phyloP scores from a whole-genome alignment of 2,113 vertebrate species.

The Phasianus colchicus region DNA sequence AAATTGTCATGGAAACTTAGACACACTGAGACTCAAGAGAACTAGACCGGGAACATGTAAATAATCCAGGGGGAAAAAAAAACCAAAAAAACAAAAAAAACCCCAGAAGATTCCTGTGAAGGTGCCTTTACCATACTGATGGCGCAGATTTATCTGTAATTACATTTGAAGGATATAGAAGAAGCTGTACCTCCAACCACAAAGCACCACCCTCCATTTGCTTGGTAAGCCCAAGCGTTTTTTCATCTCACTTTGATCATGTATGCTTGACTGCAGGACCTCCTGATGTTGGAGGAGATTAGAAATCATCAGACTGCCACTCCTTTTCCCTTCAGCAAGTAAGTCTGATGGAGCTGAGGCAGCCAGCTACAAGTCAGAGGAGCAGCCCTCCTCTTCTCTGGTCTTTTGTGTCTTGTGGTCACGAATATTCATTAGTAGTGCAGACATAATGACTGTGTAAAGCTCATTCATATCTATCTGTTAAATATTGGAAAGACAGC shows the following conservation, averaged over 20 bases:
- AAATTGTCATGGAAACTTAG: not conserved
- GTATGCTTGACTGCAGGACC: not conserved
- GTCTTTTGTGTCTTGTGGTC: not conserved
- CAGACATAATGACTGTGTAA: not conserved
- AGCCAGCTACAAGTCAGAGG: not conserved
- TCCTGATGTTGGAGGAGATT: not conserved
- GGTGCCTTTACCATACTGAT: not conserved
- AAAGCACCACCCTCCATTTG: not conserved
- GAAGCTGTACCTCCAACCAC: not conserved
- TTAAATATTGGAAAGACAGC: constrained; percentile 17
- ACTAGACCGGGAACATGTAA: not conserved
- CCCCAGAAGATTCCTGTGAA: not conserved
- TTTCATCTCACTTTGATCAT: not conserved
- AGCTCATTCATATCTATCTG: constrained; percentile 44
- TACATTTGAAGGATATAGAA: not conserved
- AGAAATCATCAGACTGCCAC: constrained; percentile 14
- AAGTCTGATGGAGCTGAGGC: not conserved
- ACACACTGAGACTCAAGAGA: not conserved
- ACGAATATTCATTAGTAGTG: constrained; percentile 27
- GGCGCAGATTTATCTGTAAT: not conserved
- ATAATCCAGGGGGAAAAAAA: not conserved
- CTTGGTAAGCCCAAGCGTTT: not conserved
- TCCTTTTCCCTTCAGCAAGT: not conserved
- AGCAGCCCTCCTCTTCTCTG: not conserved
- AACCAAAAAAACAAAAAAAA: too few relatives aligned